Evolutionary conservation across 2,797 vertebrate genomes (phyloP), one percentile per base, ranked within the genome.

Genomic region (Macropus fuliginosus): DNA sequence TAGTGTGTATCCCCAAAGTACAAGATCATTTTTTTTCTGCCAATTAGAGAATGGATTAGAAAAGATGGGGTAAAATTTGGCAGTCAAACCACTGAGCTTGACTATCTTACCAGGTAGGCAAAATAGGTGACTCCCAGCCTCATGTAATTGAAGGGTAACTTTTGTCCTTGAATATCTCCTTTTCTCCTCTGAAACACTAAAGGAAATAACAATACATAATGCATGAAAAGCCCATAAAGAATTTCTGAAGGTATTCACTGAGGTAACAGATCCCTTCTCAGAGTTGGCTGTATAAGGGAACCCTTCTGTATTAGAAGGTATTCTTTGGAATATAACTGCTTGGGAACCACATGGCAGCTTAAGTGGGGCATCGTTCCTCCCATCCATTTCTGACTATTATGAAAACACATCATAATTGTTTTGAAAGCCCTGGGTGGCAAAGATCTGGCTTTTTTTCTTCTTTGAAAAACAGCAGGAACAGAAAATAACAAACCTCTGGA

Each of bases 401-500:
- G 94, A 96, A 97, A 97, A 96, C 89, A 96, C 10, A 96, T 50
- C 14, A 91, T 31, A 54, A 81, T 97, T 96, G 92, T 97, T 95
- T 97, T 55, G 57, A 95, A 94, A 93, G 93, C 54, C 74, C 34
- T 29, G n/a, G 29, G 56, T 92, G 1, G 34, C 29, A 54, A 13
- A 96, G 46, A 95, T 56, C 91, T 95, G 94, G 94, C 93, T 95
- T 96, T 94, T 94, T 56, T 93, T 40, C 66, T 96, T 92, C 81
- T 95, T 94, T 96, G 54, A 46, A 95, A 95, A 97, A 93, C 94
- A 97, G 93, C 50, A 93, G 93, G 95, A 93, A 95, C 31, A 95
- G 40, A 95, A 95, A 97, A 93, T 96, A 98, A 94, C 54, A 91
- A 28, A 96, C 54, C 95, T 96, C 91, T 96, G 96, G 96, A 94